phyloP scores from a whole-genome alignment of 2,888 invertebrate species.

The Brachyptera putata region DNA sequence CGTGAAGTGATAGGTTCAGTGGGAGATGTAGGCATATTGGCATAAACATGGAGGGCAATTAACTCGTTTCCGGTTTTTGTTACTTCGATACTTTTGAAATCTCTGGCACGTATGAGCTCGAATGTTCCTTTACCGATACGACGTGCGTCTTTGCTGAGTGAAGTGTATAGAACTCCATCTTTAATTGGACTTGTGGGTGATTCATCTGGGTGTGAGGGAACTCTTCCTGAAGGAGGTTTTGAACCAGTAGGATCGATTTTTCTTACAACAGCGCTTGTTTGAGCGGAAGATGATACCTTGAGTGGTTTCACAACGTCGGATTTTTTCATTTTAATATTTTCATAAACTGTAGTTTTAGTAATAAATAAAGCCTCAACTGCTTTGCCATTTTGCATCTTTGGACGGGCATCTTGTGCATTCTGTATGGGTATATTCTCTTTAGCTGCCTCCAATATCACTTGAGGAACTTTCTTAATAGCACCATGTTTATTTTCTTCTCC shows the following conservation, averaged over 20 bases:
- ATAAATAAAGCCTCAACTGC: slow-evolving; percentile 43
- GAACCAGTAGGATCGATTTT: slow-evolving; percentile 39
- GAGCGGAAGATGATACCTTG: slow-evolving; percentile 57
- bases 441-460: background rate
- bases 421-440: background rate
- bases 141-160: slow-evolving; percentile 34
- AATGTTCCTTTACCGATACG: slow-evolving; percentile 43
- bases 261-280: slow-evolving; percentile 51
- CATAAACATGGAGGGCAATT: slow-evolving; percentile 36
- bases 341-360: slow-evolving; percentile 45
- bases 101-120: slow-evolving; percentile 53
- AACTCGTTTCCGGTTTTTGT: slow-evolving; percentile 26
- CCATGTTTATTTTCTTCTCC: slow-evolving; percentile 25
- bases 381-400: background rate
- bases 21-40: slow-evolving; percentile 34
- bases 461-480: slow-evolving; percentile 30
- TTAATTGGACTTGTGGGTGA: slow-evolving; percentile 26
- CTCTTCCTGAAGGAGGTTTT: background rate
- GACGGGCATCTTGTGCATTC: background rate
- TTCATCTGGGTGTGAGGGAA: slow-evolving; percentile 15
- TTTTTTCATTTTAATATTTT: slow-evolving; percentile 46
- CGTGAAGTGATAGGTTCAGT: background rate
- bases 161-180: slow-evolving; percentile 38
- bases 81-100: slow-evolving; percentile 52
- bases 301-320: slow-evolving; percentile 42